Evolutionary conservation across 2,113 vertebrate genomes (phyloP).

Genomic region (Psilopogon haemacephalus): DNA sequence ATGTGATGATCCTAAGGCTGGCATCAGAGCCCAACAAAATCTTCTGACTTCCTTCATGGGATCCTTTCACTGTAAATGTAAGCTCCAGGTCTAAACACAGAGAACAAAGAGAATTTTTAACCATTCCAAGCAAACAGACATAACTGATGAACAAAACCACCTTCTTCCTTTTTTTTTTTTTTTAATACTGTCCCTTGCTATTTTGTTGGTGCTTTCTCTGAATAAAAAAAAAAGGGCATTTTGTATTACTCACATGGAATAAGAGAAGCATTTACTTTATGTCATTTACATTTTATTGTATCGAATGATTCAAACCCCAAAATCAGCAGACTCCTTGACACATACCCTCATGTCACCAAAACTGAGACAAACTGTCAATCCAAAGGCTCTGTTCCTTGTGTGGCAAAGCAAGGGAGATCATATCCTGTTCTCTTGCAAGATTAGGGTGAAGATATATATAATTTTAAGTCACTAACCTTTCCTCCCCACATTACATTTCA

Average conservation of each 20-base stretch:
- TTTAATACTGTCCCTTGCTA: background rate
- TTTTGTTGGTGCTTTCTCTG: background rate
- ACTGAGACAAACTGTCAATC: background rate
- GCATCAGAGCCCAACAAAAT: slow-evolving; percentile 12
- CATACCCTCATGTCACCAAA: background rate
- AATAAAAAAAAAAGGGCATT: background rate
- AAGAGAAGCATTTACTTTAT: background rate
- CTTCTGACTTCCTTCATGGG: slow-evolving; percentile 73
- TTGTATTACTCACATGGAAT: background rate
- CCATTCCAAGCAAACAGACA: background rate
- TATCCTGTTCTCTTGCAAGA: background rate
- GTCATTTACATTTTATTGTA: background rate
- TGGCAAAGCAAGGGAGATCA: background rate
- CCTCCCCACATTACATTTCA: background rate
- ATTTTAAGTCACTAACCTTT: background rate
- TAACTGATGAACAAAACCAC: background rate
- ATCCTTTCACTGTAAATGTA: slow-evolving; percentile 76
- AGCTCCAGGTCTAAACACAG: slow-evolving; percentile 62
- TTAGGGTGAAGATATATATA: background rate
- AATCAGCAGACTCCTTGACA: background rate
- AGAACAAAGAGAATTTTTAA: background rate
- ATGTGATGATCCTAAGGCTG: slow-evolving; percentile 46
- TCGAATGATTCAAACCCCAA: background rate
- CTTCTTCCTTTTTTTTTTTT: background rate
- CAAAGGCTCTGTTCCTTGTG: background rate